A percentile compares a stretch with the other conserved stretches of the same genome.
Evolutionary conservation across 2,888 invertebrate species (phyloP).

Genomic region (Barypeithes pellucidus): DNA sequence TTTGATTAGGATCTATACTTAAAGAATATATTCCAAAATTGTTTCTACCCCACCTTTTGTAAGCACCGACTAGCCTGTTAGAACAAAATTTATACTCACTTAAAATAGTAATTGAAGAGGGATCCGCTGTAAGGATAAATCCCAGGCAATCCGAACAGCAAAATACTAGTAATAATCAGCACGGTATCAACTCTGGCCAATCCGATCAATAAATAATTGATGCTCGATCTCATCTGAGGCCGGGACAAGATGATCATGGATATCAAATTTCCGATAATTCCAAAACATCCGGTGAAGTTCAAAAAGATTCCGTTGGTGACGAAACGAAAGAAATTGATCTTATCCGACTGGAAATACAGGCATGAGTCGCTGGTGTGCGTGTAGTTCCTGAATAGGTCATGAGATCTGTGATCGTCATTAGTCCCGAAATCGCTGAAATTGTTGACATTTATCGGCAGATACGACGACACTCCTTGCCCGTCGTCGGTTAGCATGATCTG

Average conservation of each 20-base stretch:
- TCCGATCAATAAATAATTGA: constrained; percentile 94
- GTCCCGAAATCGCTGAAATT: constrained; percentile 23
- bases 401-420: neutral
- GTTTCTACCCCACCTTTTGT: too few relatives aligned
- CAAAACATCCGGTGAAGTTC: constrained; percentile 83
- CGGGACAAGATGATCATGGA: constrained; percentile 92
- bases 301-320: constrained; percentile 87
- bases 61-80: too few relatives aligned
- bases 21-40: too few relatives aligned
- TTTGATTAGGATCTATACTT: too few relatives aligned
- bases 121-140: constrained; percentile 87
- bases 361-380: constrained; percentile 22
- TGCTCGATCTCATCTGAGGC: constrained; percentile 96
- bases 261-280: constrained; percentile 92
- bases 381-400: neutral
- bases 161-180: constrained; percentile 88
- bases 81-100: constrained; percentile 44
- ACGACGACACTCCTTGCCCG: constrained; percentile 26
- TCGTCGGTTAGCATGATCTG: constrained; percentile 31
- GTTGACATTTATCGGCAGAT: constrained; percentile 12
- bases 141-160: constrained; percentile 90
- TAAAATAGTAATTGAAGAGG: constrained; percentile 84
- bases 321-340: constrained; percentile 77
- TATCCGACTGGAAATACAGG: constrained; percentile 35
- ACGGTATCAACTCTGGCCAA: constrained; percentile 95